phyloP scores from a whole-genome alignment of 2,888 invertebrate species.

The Patella pellucida region DNA sequence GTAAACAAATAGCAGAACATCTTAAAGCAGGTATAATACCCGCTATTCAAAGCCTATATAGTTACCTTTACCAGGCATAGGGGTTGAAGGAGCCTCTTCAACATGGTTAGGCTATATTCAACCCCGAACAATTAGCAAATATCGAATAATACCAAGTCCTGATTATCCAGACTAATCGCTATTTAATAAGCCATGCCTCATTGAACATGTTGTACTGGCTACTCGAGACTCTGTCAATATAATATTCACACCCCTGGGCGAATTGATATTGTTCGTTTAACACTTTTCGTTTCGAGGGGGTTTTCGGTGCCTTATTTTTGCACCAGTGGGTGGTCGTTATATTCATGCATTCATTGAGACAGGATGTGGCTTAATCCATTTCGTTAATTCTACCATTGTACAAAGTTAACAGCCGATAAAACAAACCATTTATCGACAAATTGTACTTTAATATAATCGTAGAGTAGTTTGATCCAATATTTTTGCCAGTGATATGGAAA shows the following conservation, averaged over 20 bases:
- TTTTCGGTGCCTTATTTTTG: neutral
- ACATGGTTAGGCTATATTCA: no score
- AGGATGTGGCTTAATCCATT: neutral
- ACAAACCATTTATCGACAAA: conserved; percentile 1
- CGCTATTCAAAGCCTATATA: no score
- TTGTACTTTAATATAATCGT: no score
- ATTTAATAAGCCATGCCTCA: conserved; percentile 2
- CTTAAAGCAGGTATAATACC: no score
- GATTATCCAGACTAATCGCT: neutral
- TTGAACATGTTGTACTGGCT: neutral
- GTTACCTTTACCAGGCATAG: no score
- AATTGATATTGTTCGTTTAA: neutral
- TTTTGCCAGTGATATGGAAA: no score
- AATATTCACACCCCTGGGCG: neutral
- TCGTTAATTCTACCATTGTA: neutral
- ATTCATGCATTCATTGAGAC: neutral
- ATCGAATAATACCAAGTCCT: neutral
- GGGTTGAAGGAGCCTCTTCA: no score
- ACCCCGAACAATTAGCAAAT: neutral
- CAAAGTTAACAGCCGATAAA: conserved; percentile 3
- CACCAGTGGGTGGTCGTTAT: neutral
- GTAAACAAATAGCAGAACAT: no score
- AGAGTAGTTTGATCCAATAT: no score
- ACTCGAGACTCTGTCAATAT: conserved; percentile 1
- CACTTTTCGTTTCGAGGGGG: conserved; percentile 7